Percentiles rank a stretch among this genome's conserved stretches.
phyloP scores from a whole-genome alignment of 2,797 vertebrate species.

The Esox masquinongy region DNA sequence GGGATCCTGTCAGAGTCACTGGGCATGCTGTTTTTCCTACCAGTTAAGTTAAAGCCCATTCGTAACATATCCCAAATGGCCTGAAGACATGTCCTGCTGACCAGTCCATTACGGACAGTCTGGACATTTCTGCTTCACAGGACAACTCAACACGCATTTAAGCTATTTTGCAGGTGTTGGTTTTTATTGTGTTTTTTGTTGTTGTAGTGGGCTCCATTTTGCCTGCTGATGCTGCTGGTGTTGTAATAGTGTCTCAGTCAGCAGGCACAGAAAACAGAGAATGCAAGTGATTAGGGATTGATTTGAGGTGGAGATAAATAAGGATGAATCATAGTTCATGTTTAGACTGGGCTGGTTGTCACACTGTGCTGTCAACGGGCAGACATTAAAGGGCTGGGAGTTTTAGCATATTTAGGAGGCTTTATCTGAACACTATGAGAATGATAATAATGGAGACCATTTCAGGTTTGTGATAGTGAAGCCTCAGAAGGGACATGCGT shows the following conservation, averaged over 20 bases:
- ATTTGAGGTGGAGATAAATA: constrained; percentile 25
- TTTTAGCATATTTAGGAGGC: background rate
- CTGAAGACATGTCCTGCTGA: background rate
- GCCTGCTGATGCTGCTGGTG: background rate
- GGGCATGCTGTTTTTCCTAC: no score
- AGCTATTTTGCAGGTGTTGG: background rate
- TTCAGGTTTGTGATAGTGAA: background rate
- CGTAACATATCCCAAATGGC: background rate
- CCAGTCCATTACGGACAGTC: background rate
- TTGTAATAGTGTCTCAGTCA: background rate
- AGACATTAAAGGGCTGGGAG: background rate
- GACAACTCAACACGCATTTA: background rate
- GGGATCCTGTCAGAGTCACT: background rate
- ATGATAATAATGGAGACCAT: background rate
- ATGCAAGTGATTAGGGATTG: constrained; percentile 3
- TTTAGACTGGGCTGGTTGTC: background rate
- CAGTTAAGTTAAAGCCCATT: background rate
- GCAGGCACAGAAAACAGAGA: background rate
- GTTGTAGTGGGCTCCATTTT: background rate
- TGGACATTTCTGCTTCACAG: background rate
- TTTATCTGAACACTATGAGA: background rate
- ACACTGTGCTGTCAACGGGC: background rate
- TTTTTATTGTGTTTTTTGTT: background rate
- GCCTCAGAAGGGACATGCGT: background rate
- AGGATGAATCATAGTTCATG: background rate